Evolutionary conservation across 2,888 invertebrate genomes (phyloP), one percentile per base, ranked within the genome.

Genomic region (Prosapia bicincta): DNA sequence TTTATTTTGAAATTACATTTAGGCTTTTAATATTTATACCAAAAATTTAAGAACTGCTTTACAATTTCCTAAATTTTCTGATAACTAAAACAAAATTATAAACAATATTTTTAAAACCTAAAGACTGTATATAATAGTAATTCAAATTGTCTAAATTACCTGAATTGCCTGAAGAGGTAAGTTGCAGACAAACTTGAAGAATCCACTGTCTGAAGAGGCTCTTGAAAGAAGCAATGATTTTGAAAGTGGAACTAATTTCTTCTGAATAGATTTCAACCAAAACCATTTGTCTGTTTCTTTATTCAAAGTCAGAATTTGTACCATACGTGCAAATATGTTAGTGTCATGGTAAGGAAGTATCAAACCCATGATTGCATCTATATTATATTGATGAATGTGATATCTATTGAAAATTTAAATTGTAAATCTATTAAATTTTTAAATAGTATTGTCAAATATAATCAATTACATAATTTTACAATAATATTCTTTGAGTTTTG

Each of bases 271-370:
- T 28, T 87, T 84, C 28, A 98, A 84, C 93, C 95, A 97, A 79
- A 88, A 86, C 94, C 95, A 97, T 76, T 88, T 87, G 73, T 89
- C 89, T n/a, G 85, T 85, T 0, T 84, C 81, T 7, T 89, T 85
- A 66, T 80, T 74, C n/a, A 79, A 65, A 0, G 78, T 76, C 81
- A 94, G 83, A 0, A 96, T 86, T 84, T 97, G 95, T 0, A 98
- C 83, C 70, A 95, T 86, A 75, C 90, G 86, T 0, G 94, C 91
- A 86, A 98, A 99, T 78, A 95, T 92, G 80, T 93, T 93, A 0
- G 96, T 95, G 82, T 97, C 95, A 84, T 98, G 97, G 84, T 97
- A 98, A 0, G 99, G 98, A 74, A 99, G 85, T 74, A 95, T 92
- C 9, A 95, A 86, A 78, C 91, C 88, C 81, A 99, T 86, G 65